phyloP scores from a whole-genome alignment of 2,113 vertebrate species.

The sheep (Ovis aries) region ARS-UI_Ramb_v3.0 NC_056069.1:71559001-71559500 shows the following conservation, averaged over 20 bases:
- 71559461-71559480: background rate
- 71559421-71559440: background rate
- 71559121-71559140: background rate
- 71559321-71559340: background rate
- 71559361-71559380: fast-evolving
- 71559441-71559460: background rate
- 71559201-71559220: background rate
- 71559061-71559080: background rate
- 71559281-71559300: background rate
- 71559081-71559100: background rate
- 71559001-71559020: background rate
- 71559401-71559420: background rate
- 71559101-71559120: background rate
- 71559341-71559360: too few relatives aligned
- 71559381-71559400: background rate
- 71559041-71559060: background rate
- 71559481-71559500: background rate
- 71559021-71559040: background rate
- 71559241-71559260: background rate
- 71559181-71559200: background rate
- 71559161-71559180: background rate
- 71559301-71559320: background rate
- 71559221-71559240: background rate
- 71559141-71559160: background rate
- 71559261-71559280: background rate